phyloP scores from a whole-genome alignment of 1,140 invertebrate species.

The Eurosta solidaginis region DNA sequence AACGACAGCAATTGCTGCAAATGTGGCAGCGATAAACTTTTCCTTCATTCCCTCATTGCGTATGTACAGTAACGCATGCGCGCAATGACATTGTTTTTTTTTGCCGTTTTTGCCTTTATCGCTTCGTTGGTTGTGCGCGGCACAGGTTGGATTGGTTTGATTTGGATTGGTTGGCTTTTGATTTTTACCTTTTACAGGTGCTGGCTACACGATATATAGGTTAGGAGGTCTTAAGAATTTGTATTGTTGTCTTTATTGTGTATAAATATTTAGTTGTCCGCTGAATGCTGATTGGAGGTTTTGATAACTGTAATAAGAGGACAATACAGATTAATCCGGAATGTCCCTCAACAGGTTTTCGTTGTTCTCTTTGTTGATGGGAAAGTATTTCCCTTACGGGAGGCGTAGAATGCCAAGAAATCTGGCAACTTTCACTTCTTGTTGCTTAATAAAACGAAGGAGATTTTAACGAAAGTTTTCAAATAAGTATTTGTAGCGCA shows the following conservation, averaged over 20 bases:
- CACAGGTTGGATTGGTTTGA: constrained; percentile 17
- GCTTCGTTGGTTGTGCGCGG: not conserved
- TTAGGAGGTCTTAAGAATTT: constrained; percentile 15
- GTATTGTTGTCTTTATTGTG: not conserved
- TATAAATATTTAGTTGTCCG: not conserved
- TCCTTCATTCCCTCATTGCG: constrained; percentile 13
- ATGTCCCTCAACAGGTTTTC: not conserved
- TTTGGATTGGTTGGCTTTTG: constrained; percentile 12
- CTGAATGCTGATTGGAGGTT: not conserved
- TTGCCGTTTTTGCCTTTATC: constrained; percentile 1
- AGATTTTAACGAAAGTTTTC: no score
- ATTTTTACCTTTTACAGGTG: constrained; percentile 25
- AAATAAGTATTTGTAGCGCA: no score
- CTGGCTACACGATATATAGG: constrained; percentile 1
- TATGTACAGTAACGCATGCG: constrained; percentile 18
- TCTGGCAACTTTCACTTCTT: no score
- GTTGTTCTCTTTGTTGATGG: no score
- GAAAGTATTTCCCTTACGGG: no score
- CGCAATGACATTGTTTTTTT: not conserved
- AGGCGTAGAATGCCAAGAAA: no score
- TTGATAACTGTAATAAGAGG: constrained; percentile 6
- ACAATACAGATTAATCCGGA: not conserved
- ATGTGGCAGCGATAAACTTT: not conserved
- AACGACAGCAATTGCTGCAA: not conserved
- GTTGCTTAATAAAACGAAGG: no score